Evolutionary conservation across 2,888 invertebrate species (phyloP), one percentile per base, ranked within the genome.

Genomic region (Tortricodes alternella): DNA sequence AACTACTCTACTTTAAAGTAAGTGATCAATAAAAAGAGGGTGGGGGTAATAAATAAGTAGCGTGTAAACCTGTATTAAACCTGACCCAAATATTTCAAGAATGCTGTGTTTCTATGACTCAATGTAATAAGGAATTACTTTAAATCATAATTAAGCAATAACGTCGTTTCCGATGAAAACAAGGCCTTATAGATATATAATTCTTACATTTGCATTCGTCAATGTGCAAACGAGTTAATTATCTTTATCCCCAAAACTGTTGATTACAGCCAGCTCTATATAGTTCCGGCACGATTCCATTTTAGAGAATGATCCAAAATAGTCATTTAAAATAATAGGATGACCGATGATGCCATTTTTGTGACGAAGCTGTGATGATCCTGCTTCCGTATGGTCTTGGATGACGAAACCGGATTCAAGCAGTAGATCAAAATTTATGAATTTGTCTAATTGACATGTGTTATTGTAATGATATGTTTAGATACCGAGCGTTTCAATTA

Each of bases 141-240:
- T 32, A 58, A 39, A 51, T 59, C 48, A 59, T 55, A 52, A 56
- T 56, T 61, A 61, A 56, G 59, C 53, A 53, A 59, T 55, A 50
- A 48, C 32, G 32, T 21, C 23, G 56, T 61, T 56, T 61, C 59
- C 61, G 56, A 49, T 46, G 27, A 23, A n/a, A 44, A 38, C 29
- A 32, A 37, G 56, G 56, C 38, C 32, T 46, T 27, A 24, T 21
- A 27, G 13, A 24, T 15, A 9, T n/a, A n/a, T 27, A 37, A 56
- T 49, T 37, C 35, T 11, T 27, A 35, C 15, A 49, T 43, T 43
- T 43, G 35, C 49, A 55, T 37, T 41, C 21, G 27, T 29, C 13
- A 18, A 44, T 24, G 41, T 44, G 29, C 15, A 27, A 46, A 35
- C 34, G 15, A n/a, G 23, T 18, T 38, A 18, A 51, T 57, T 44